phyloP scores from a whole-genome alignment of 2,888 invertebrate species.

The Luffia ferchaultella region DNA sequence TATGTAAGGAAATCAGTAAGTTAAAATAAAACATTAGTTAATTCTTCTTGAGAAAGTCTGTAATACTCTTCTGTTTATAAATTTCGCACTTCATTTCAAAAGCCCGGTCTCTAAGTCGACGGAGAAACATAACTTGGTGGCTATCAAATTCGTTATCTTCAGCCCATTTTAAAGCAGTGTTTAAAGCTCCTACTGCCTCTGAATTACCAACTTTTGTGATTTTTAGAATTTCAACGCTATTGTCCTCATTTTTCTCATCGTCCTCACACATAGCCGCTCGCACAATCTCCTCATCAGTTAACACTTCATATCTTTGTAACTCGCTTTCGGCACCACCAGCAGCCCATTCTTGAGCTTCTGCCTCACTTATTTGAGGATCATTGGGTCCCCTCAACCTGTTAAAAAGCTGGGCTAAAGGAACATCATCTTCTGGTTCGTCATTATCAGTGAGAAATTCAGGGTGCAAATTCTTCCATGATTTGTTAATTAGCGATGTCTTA shows the following conservation, averaged over 20 bases:
- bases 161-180: conserved; percentile 1
- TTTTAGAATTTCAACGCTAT: not conserved
- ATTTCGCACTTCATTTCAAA: conserved; percentile 5
- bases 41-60: conserved; percentile 9
- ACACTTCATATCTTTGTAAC: conserved; percentile 17
- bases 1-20: conserved; percentile 13
- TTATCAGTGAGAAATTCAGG: conserved; percentile 12
- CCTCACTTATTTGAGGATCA: conserved; percentile 12
- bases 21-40: conserved; percentile 10
- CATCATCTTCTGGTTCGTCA: conserved; percentile 11
- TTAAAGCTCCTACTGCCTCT: not conserved
- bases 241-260: conserved; percentile 1
- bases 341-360: conserved; percentile 16
- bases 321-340: conserved; percentile 15
- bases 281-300: conserved; percentile 10
- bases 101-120: conserved; percentile 7
- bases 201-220: not conserved
- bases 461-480: conserved; percentile 12
- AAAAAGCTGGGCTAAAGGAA: conserved; percentile 7
- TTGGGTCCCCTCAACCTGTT: conserved; percentile 9
- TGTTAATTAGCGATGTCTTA: conserved; percentile 8
- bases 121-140: conserved; percentile 7
- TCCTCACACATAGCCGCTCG: conserved; percentile 1
- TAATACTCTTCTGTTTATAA: conserved; percentile 8
- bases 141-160: conserved; percentile 5